A percentile compares a stretch with the other conserved stretches of the same genome.
phyloP scores from a whole-genome alignment of 2,888 invertebrate species.

The Acronicta psi region DNA sequence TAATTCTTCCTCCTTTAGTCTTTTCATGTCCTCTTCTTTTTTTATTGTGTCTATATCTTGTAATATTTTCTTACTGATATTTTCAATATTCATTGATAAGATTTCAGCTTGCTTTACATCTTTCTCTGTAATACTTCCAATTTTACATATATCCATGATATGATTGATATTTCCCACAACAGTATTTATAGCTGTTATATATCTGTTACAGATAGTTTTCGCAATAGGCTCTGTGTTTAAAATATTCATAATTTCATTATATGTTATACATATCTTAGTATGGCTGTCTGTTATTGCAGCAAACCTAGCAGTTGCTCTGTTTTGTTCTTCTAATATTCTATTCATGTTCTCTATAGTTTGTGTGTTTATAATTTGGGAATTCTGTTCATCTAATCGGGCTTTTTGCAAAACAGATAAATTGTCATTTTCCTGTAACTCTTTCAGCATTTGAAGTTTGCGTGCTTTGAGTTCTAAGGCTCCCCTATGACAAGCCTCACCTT shows the following conservation, averaged over 20 bases:
- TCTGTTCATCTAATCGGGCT: slow-evolving; percentile 84
- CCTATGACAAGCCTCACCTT: slow-evolving; percentile 75
- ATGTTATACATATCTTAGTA: slow-evolving; percentile 86
- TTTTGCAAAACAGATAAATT: slow-evolving; percentile 79
- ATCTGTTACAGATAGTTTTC: slow-evolving; percentile 80
- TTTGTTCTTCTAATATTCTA: slow-evolving; percentile 85
- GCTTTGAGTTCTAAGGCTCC: slow-evolving; percentile 81
- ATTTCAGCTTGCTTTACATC: slow-evolving; percentile 89
- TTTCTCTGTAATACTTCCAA: slow-evolving; percentile 79
- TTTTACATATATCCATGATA: slow-evolving; percentile 82
- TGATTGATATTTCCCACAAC: slow-evolving; percentile 80
- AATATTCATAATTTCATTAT: slow-evolving; percentile 87
- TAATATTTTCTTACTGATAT: slow-evolving; percentile 79
- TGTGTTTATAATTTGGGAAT: slow-evolving; percentile 77
- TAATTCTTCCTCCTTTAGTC: slow-evolving; percentile 70
- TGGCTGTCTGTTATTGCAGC: slow-evolving; percentile 89
- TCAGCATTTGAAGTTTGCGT: slow-evolving; percentile 77
- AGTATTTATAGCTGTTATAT: slow-evolving; percentile 75
- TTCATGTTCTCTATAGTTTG: slow-evolving; percentile 85
- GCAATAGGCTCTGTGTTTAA: slow-evolving; percentile 79
- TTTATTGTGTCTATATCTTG: slow-evolving; percentile 73
- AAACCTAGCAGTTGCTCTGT: slow-evolving; percentile 80
- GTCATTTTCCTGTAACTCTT: slow-evolving; percentile 85
- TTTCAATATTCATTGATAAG: slow-evolving; percentile 82
- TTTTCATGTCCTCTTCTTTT: slow-evolving; percentile 65